Percentiles rank a stretch among this genome's conserved stretches.
phyloP scores from a whole-genome alignment of 2,797 vertebrate genomes.

The Argya squamiceps region DNA sequence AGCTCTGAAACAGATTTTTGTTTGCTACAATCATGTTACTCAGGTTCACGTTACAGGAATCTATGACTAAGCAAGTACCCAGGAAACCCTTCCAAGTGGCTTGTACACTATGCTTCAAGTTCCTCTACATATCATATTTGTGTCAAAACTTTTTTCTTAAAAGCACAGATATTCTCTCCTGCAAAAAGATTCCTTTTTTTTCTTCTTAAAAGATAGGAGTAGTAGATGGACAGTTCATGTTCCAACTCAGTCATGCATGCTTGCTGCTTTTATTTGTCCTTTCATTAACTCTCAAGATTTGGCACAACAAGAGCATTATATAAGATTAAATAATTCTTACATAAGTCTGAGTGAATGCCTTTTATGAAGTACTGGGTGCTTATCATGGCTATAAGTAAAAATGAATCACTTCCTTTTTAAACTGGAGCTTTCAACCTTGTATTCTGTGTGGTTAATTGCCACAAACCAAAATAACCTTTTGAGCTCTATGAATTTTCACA shows the following conservation, averaged over 20 bases:
- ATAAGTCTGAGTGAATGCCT: slow-evolving; percentile 39
- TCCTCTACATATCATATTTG: background rate
- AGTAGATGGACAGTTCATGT: background rate
- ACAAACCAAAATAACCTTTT: slow-evolving; percentile 58
- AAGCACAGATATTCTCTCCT: background rate
- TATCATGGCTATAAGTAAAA: slow-evolving; percentile 39
- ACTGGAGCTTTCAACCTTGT: slow-evolving; percentile 14
- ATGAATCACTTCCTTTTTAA: slow-evolving; percentile 59
- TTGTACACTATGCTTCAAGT: background rate
- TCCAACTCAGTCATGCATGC: slow-evolving; percentile 1
- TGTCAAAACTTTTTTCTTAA: background rate
- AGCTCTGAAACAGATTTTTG: background rate
- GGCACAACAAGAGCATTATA: slow-evolving; percentile 48
- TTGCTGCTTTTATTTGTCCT: slow-evolving; percentile 36
- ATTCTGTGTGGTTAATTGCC: slow-evolving; percentile 49
- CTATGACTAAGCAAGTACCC: background rate
- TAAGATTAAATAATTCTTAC: slow-evolving; percentile 57
- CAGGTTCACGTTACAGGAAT: background rate
- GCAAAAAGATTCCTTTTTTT: background rate
- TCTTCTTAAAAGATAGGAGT: background rate
- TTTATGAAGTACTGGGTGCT: slow-evolving; percentile 21
- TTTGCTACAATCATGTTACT: background rate
- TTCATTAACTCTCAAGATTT: slow-evolving; percentile 43
- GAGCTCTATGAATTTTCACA: slow-evolving; percentile 51
- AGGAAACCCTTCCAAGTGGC: background rate